phyloP scores from a whole-genome alignment of 2,113 vertebrate genomes.

The Cynopterus brachyotis region DNA sequence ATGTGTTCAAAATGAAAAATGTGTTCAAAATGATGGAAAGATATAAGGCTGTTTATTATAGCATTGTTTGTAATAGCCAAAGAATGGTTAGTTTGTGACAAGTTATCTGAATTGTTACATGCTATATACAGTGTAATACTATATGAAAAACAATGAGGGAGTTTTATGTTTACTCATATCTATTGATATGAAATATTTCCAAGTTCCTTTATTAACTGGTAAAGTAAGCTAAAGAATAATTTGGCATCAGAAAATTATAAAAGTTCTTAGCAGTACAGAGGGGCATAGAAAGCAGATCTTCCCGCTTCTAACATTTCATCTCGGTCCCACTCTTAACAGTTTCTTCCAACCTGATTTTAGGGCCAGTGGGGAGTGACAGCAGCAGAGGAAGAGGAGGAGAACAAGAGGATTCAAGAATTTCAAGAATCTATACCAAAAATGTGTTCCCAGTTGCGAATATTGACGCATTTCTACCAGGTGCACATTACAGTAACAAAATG shows the following conservation, averaged over 20 bases:
- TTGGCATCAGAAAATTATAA: not conserved
- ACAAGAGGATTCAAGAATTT: conserved; percentile 90
- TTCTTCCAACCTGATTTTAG: conserved; percentile 71
- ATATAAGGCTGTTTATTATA: not conserved
- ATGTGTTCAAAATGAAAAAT: fast-evolving
- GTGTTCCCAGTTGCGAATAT: conserved; percentile 94
- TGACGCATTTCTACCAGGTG: conserved; percentile 98
- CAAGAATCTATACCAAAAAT: conserved; percentile 95
- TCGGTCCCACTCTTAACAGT: not conserved
- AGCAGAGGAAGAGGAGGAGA: conserved; percentile 92
- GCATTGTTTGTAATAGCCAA: not conserved
- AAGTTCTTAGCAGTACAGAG: not conserved
- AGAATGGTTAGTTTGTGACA: not conserved
- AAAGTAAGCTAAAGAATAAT: not conserved
- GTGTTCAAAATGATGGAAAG: fast-evolving
- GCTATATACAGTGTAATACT: fast-evolving
- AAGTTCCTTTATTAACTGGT: not conserved
- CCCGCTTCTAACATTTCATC: not conserved
- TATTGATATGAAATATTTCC: not conserved
- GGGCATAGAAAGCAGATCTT: fast-evolving
- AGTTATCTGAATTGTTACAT: fast-evolving
- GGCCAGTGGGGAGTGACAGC: conserved; percentile 96
- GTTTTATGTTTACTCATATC: not conserved
- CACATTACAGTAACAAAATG: not conserved
- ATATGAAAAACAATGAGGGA: fast-evolving